Evolutionary conservation across 2,888 invertebrate genomes (phyloP).

Genomic region (Schrankia costaestrigalis): DNA sequence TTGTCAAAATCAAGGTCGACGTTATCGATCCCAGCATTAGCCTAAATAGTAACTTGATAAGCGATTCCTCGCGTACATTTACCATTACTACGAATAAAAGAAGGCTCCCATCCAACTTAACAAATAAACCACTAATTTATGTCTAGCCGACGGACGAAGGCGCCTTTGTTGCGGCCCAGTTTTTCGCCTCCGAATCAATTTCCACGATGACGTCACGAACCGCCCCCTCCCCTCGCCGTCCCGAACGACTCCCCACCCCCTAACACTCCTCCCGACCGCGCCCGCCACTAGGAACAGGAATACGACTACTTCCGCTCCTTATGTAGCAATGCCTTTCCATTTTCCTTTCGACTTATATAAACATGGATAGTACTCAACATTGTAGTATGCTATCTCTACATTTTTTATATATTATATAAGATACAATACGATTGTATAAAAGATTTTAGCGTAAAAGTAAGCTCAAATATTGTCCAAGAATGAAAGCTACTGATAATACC

Average conservation of each 20-base stretch:
- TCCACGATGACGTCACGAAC: constrained; percentile 68
- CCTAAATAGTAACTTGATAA: constrained; percentile 44
- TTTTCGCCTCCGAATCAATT: constrained; percentile 75
- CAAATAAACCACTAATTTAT: constrained; percentile 70
- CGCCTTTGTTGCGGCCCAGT: constrained; percentile 70
- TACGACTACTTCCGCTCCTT: constrained; percentile 62
- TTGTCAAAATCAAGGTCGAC: constrained; percentile 27
- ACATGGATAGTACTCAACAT: too few species aligned
- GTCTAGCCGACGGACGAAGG: constrained; percentile 56
- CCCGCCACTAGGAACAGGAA: constrained; percentile 53
- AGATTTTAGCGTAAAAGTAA: too few species aligned
- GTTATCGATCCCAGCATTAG: constrained; percentile 32
- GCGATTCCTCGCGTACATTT: constrained; percentile 40
- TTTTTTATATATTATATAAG: too few species aligned
- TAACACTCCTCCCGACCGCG: constrained; percentile 27
- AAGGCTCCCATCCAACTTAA: constrained; percentile 47
- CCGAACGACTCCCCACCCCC: constrained; percentile 24
- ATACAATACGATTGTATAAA: too few species aligned
- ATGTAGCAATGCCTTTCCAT: constrained; percentile 52
- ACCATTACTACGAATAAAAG: constrained; percentile 49
- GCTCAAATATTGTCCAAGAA: too few species aligned
- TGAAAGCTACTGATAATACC: too few species aligned
- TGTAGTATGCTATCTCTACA: too few species aligned
- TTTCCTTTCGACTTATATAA: constrained; percentile 42
- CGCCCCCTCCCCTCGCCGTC: constrained; percentile 34